Evolutionary conservation across 2,113 vertebrate species (phyloP), one percentile per base, ranked within the genome.

Genomic region (Gracilinanus agilis): DNA sequence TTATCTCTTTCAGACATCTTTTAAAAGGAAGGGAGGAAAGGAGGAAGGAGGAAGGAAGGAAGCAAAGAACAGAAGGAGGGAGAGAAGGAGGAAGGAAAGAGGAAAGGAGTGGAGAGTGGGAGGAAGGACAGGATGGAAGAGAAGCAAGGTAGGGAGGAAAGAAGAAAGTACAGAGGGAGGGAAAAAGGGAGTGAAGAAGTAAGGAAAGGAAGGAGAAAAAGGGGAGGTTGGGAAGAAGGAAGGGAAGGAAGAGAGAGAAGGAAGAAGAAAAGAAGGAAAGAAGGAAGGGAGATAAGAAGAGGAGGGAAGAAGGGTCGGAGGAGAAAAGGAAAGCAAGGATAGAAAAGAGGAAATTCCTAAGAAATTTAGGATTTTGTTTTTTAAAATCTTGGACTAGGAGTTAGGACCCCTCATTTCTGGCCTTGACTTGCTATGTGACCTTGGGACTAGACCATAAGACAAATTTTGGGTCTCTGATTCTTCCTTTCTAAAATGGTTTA

Each of bases 401-500:
- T 40, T 23, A 83, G n/a, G n/a, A 40, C 67, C 67, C n/a, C 40
- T 83, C 67, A 40, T 83, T 23, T 83, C 16, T 83, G n/a, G 6
- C 8, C n/a, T 83, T 83, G 7, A n/a, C 34, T 75, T 75, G 61
- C 29, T 9, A 27, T 58, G 56, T 58, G 56, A 58, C 25, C 9
- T 75, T 75, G 11, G 58, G 29, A 34, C 58, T 34, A 34, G 58
- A 75, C n/a, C 12, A 16, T 49, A 49, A 49, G 49, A 49, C 49
- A 49, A 49, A 49, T 49, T 83, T 23, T 49, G 27, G 8, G 24
- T 16, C 34, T 58, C 21, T 23, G 9, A 94, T 93, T 94, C 54
- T 24, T 95, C 58, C 44, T n/a, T 91, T 93, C 27, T 90, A 88
- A 54, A 53, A 91, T 94, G n/a, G 27, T 54, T 89, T 55, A 53